These are phyloP conservation scores for Cerastis rubricosa DNA, from an alignment of 2,888 invertebrate genomes.

Conservation along the genomic window DNA sequence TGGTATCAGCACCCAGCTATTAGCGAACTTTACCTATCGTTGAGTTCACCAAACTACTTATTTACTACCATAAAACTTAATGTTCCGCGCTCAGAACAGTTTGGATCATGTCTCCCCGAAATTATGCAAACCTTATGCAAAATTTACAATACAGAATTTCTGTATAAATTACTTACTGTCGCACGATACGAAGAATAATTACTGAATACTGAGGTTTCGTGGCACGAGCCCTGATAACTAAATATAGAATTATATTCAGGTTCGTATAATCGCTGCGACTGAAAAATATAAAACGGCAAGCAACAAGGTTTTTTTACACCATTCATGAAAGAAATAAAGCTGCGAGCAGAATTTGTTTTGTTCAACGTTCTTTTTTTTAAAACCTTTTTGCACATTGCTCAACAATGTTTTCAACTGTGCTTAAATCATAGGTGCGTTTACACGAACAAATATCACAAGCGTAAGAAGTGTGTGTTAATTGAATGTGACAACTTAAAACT, in stretches of 20 bases:
- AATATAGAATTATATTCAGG: constrained; percentile 34
- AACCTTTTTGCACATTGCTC: not conserved
- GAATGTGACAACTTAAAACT: too few relatives aligned
- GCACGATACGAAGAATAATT: constrained; percentile 60
- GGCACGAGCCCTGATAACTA: not conserved
- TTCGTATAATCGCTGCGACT: not conserved
- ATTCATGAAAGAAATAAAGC: constrained; percentile 35
- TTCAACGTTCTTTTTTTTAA: not conserved
- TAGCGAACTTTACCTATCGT: constrained; percentile 70
- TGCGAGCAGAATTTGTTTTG: constrained; percentile 1
- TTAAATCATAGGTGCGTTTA: not conserved
- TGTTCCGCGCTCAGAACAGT: constrained; percentile 80
- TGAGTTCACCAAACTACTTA: constrained; percentile 79
- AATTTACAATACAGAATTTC: constrained; percentile 67
- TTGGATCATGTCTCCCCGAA: constrained; percentile 69
- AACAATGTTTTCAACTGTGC: too few relatives aligned
- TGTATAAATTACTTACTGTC: constrained; percentile 63
- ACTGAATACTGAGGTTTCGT: constrained; percentile 30
- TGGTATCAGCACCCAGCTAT: constrained; percentile 71
- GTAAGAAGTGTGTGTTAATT: not conserved
- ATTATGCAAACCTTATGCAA: constrained; percentile 75
- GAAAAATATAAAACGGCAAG: constrained; percentile 35
- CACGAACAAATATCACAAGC: not conserved
- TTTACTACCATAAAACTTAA: constrained; percentile 81
- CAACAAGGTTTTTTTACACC: constrained; percentile 11